phyloP scores from a whole-genome alignment of 2,888 invertebrate genomes.

The Limnephilus auricula region DNA sequence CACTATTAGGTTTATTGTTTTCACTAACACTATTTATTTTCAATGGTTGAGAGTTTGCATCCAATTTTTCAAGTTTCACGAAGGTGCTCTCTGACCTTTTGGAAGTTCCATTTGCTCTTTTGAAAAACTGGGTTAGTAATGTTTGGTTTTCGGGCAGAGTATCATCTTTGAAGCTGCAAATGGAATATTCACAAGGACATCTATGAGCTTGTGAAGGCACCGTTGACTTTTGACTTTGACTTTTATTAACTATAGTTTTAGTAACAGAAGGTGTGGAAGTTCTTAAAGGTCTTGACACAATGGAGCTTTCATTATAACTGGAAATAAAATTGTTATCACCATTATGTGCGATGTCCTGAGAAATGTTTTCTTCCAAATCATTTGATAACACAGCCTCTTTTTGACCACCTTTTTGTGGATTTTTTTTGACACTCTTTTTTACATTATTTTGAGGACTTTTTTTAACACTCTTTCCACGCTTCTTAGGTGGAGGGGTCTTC shows the following conservation, averaged over 20 bases:
- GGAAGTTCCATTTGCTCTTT: neutral
- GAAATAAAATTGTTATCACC: neutral
- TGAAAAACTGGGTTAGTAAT: constrained; percentile 52
- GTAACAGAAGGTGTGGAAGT: neutral
- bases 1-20: constrained; percentile 4
- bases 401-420: neutral
- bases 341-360: neutral
- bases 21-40: neutral
- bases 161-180: constrained; percentile 1
- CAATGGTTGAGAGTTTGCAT: neutral
- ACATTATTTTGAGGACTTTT: too few species aligned
- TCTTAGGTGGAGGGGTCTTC: neutral
- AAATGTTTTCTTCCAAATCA: neutral
- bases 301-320: neutral
- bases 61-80: neutral
- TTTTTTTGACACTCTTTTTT: neutral
- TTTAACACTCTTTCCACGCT: neutral
- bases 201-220: neutral
- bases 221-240: neutral
- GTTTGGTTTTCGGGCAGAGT: constrained; percentile 54
- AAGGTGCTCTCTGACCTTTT: neutral
- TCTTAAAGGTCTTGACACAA: neutral
- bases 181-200: constrained; percentile 17
- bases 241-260: neutral
- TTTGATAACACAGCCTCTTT: neutral